These are phyloP conservation scores for Margaritifera margaritifera DNA, from an alignment of 2,888 invertebrate genomes.

Conservation along the genomic window DNA sequence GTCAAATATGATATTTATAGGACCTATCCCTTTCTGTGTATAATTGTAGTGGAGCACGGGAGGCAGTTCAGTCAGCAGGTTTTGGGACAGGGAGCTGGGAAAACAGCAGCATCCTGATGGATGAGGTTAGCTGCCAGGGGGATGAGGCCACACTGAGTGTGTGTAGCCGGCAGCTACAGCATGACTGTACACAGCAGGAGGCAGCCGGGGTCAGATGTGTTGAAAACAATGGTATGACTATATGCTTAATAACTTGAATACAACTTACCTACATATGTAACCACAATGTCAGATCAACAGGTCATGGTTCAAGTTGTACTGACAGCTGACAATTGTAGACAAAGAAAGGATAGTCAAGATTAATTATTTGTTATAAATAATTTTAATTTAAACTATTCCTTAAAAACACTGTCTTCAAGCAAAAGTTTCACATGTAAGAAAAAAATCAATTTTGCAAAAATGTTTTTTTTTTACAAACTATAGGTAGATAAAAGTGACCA, in stretches of 20 bases:
- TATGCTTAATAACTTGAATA: background rate
- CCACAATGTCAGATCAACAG: background rate
- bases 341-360: too few species aligned
- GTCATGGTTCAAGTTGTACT: too few species aligned
- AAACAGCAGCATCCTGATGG: constrained; percentile 52
- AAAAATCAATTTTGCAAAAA: too few species aligned
- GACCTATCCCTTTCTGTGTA: background rate
- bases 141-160: constrained; percentile 45
- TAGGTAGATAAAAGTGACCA: too few species aligned
- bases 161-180: constrained; percentile 47
- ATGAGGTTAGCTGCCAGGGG: constrained; percentile 56
- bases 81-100: constrained; percentile 41
- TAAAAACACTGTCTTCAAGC: too few species aligned
- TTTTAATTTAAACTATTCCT: too few species aligned
- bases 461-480: too few species aligned
- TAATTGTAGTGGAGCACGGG: constrained; percentile 74
- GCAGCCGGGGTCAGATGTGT: constrained; percentile 57
- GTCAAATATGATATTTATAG: background rate
- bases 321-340: too few species aligned
- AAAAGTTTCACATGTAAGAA: too few species aligned
- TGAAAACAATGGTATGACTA: constrained; percentile 43
- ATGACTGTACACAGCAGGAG: constrained; percentile 54
- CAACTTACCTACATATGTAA: background rate
- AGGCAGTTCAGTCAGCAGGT: constrained; percentile 70
- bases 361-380: too few species aligned